Percentiles rank a stretch among this genome's conserved stretches.
Evolutionary conservation across 2,888 invertebrate genomes (phyloP).

Genomic region (Acrocyrtus sp.): DNA sequence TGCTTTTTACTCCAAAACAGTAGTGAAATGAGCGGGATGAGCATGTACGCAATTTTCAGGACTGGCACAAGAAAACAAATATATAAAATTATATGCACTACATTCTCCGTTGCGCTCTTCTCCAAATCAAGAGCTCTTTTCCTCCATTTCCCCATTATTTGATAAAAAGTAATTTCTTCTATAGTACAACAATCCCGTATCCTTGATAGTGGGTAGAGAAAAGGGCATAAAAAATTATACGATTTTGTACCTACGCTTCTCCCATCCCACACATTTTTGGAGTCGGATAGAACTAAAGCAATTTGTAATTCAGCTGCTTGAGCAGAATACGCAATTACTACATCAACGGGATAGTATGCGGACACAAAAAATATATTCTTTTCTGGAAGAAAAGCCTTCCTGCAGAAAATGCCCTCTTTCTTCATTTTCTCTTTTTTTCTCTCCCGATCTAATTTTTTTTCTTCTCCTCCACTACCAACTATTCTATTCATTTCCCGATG

Average conservation of each 20-base stretch:
- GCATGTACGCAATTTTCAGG: no score
- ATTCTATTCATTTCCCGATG: no score
- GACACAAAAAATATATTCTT: not conserved
- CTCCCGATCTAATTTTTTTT: constrained; percentile 17
- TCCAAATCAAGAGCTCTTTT: constrained; percentile 35
- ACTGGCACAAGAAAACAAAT: no score
- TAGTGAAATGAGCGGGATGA: no score
- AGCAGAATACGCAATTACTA: constrained; percentile 48
- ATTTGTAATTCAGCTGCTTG: constrained; percentile 50
- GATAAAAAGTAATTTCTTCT: constrained; percentile 56
- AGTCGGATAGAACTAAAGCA: constrained; percentile 33
- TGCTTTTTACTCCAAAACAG: constrained; percentile 25
- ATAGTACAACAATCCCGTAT: not conserved
- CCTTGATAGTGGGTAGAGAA: not conserved
- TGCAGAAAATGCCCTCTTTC: no score
- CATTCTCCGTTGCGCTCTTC: not conserved
- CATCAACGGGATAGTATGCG: constrained; percentile 16
- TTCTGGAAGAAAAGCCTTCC: not conserved
- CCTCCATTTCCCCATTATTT: constrained; percentile 47
- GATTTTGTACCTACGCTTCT: constrained; percentile 3
- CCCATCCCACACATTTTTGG: constrained; percentile 18
- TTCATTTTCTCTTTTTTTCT: not conserved
- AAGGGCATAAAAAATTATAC: not conserved
- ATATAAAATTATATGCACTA: no score
- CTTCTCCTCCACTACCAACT: constrained; percentile 2